Conservation (phyloP, 1,140 invertebrate species). For the Bombus terrestris region DNA sequence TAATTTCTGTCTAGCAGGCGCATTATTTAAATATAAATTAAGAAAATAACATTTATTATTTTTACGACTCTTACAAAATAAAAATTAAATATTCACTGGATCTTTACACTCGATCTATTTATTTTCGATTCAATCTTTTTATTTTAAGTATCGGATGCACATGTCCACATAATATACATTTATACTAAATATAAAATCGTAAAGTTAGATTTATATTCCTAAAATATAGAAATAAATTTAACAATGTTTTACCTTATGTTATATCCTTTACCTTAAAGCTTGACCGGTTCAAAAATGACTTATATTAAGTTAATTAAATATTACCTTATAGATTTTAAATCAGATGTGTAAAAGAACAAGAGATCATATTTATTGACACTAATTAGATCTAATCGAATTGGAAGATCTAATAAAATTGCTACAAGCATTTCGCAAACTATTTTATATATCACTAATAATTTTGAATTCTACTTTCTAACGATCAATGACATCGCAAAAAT, state of each 20-base stretch:
- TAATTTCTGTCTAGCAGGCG: not conserved
- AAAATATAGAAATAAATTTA: slow-evolving; percentile 9
- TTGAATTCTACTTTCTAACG: not conserved
- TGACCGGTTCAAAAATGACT: slow-evolving; percentile 9
- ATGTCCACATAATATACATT: not conserved
- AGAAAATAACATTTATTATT: not conserved
- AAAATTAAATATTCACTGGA: not conserved
- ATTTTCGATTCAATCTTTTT: slow-evolving; percentile 9
- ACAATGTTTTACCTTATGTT: not conserved
- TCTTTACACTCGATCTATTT: slow-evolving; percentile 15
- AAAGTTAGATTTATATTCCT: slow-evolving; percentile 4
- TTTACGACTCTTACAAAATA: not conserved
- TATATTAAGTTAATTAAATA: slow-evolving; percentile 8
- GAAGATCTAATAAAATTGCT: not conserved
- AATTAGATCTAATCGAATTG: not conserved
- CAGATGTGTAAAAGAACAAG: too few relatives aligned
- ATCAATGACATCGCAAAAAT: not conserved
- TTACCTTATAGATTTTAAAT: not conserved
- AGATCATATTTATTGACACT: not conserved
- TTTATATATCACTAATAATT: not conserved
- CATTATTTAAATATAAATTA: not conserved
- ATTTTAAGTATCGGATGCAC: not conserved
- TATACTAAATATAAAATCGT: not conserved
- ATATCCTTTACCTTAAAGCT: not conserved
- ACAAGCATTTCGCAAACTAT: not conserved